Conservation (phyloP, 1,140 invertebrate genomes). For the Schlechtendalia chinensis region DNA sequence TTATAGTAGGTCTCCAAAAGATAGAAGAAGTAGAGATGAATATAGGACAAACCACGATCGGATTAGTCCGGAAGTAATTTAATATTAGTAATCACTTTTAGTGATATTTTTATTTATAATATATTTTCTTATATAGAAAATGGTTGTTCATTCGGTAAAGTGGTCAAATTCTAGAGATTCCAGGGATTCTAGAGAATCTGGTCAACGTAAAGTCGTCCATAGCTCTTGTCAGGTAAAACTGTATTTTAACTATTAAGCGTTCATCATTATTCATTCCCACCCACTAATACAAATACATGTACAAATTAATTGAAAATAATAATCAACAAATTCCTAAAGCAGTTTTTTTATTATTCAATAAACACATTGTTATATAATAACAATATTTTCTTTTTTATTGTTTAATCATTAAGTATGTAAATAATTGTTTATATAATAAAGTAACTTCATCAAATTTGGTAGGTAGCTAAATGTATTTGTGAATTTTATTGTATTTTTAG, state of each 20-base stretch:
- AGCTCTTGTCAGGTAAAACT: conserved; percentile 44
- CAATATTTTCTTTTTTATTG: neutral
- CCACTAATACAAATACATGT: no score
- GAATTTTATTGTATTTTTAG: neutral
- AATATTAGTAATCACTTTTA: neutral
- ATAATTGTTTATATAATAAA: neutral
- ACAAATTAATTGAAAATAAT: no score
- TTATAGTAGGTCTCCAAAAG: conserved; percentile 76
- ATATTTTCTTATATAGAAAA: conserved; percentile 12
- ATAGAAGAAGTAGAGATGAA: conserved; percentile 73
- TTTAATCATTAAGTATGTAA: neutral
- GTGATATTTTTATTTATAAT: neutral
- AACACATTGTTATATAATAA: no score
- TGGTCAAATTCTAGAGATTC: conserved; percentile 46
- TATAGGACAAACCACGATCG: conserved; percentile 82
- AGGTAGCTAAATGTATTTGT: neutral
- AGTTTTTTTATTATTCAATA: no score
- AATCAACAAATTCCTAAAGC: no score
- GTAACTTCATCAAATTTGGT: neutral
- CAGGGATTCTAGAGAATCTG: conserved; percentile 42
- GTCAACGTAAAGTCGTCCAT: conserved; percentile 44
- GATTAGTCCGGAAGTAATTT: conserved; percentile 69
- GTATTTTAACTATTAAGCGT: no score
- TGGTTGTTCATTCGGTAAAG: conserved; percentile 46
- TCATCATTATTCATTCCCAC: neutral